Evolutionary conservation across 2,113 vertebrate genomes (phyloP).

Genomic region (Gadus chalcogrammus): DNA sequence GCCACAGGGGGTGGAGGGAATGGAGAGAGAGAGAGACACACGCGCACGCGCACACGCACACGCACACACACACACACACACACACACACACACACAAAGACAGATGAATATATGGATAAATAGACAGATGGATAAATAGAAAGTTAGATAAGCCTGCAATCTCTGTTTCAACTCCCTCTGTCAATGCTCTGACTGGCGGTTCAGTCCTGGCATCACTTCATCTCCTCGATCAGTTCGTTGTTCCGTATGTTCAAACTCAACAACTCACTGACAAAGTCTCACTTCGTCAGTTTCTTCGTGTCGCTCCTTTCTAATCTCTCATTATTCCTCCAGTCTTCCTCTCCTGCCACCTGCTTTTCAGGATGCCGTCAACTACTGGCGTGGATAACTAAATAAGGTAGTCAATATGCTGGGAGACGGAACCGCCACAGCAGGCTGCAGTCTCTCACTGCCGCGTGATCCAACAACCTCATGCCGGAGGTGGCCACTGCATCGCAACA

Average conservation of each 20-base stretch:
- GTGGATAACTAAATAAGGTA: constrained; percentile 50
- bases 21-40: constrained; percentile 6
- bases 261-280: constrained; percentile 22
- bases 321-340: constrained; percentile 29
- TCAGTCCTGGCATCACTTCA: neutral
- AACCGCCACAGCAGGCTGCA: constrained; percentile 30
- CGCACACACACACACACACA: constrained; percentile 10
- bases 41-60: too few species aligned
- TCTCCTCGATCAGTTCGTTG: neutral
- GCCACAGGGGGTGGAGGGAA: constrained; percentile 12
- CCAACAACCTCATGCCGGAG: neutral
- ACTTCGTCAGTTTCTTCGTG: constrained; percentile 10
- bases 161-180: constrained; percentile 3
- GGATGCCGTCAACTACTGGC: constrained; percentile 35
- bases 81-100: constrained; percentile 1
- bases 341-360: constrained; percentile 19
- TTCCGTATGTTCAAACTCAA: neutral
- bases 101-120: constrained; percentile 30
- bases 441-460: neutral
- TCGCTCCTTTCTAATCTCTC: constrained; percentile 20
- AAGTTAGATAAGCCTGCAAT: constrained; percentile 24
- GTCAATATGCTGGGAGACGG: constrained; percentile 38
- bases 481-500: too few species aligned
- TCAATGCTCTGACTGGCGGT: neutral
- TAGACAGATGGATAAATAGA: constrained; percentile 10